A percentile compares a stretch with the other conserved stretches of the same genome.
Evolutionary conservation across 2,797 vertebrate genomes (phyloP).

Genomic region (Tragopan temminckii): DNA sequence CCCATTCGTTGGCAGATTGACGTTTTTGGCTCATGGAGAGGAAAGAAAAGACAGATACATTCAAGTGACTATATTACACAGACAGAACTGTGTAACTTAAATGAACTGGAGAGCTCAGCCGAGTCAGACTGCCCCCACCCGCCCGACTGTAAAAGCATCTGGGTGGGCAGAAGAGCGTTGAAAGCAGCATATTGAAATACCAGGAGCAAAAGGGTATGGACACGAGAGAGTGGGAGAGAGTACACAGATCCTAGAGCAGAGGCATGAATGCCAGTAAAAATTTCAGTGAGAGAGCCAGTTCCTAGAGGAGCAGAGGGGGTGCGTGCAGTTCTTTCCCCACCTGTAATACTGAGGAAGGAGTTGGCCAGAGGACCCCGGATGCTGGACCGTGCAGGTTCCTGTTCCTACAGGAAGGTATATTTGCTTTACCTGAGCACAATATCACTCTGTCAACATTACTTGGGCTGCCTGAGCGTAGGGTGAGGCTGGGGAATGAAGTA

Average conservation of each 20-base stretch:
- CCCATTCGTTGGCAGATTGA: conserved; percentile 68
- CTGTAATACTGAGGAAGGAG: background rate
- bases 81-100: conserved; percentile 66
- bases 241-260: background rate
- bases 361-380: conserved; percentile 61
- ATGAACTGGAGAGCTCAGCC: conserved; percentile 60
- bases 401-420: conserved; percentile 52
- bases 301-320: background rate
- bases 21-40: conserved; percentile 55
- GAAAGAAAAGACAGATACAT: conserved; percentile 72
- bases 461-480: conserved; percentile 6
- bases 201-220: conserved; percentile 29
- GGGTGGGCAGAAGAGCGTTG: conserved; percentile 29
- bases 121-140: background rate
- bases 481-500: background rate
- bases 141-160: conserved; percentile 17
- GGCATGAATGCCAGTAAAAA: background rate
- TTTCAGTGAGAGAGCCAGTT: background rate
- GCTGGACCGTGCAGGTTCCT: conserved; percentile 61
- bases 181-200: conserved; percentile 35
- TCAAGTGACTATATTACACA: conserved; percentile 64
- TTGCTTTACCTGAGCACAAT: conserved; percentile 59
- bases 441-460: conserved; percentile 65
- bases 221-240: background rate
- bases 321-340: background rate